These are phyloP conservation scores for Euleptes europaea DNA, from an alignment of 2,113 vertebrate species.

Conservation along the genomic window DNA sequence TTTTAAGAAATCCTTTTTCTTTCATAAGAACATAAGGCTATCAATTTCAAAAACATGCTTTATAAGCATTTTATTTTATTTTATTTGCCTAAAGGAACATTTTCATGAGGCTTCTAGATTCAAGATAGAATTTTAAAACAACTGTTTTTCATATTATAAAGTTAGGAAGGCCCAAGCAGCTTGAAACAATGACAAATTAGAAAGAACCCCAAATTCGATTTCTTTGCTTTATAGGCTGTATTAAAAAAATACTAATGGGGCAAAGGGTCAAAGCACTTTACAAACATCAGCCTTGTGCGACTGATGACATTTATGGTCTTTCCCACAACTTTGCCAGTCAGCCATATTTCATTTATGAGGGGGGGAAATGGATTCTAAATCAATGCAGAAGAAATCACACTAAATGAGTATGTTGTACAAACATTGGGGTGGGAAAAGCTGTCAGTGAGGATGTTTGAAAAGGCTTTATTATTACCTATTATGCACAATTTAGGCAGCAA, in stretches of 20 bases:
- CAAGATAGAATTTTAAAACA: neutral
- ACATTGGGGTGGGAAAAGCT: neutral
- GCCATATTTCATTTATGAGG: neutral
- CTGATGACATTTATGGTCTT: neutral
- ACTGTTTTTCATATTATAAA: constrained; percentile 22
- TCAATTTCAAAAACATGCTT: constrained; percentile 20
- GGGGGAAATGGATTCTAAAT: neutral
- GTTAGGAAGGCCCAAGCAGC: neutral
- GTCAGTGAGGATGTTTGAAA: neutral
- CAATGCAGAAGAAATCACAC: neutral
- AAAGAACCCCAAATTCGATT: neutral
- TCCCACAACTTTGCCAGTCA: neutral
- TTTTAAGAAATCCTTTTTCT: constrained; percentile 11
- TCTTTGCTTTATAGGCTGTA: neutral
- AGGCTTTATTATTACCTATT: neutral
- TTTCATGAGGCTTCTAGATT: constrained; percentile 33
- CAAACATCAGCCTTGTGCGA: neutral
- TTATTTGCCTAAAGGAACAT: constrained; percentile 31
- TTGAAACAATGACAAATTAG: neutral
- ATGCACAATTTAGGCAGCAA: neutral
- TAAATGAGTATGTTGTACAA: neutral
- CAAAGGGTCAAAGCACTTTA: neutral
- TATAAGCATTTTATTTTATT: neutral
- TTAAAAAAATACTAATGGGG: neutral
- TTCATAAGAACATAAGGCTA: constrained; percentile 30